A percentile compares a stretch with the other conserved stretches of the same genome.
phyloP scores from a whole-genome alignment of 92 coral and sea anemone species.

The Chrysogorgia sp. region DNA sequence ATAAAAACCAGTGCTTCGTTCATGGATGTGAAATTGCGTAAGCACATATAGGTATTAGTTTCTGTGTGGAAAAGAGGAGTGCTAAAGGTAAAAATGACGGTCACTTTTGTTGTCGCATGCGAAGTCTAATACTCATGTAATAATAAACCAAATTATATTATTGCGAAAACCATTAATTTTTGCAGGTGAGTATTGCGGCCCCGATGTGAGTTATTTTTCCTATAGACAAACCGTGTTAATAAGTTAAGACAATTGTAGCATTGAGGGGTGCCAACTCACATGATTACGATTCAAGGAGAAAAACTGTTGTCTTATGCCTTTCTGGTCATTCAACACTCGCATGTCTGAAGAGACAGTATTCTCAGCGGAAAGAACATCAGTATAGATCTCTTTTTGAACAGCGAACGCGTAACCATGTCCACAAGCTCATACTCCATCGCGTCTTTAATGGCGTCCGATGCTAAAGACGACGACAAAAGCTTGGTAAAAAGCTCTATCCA shows the following conservation, averaged over 20 bases:
- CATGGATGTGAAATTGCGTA: no score
- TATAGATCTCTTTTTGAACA: background rate
- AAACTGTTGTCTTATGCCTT: background rate
- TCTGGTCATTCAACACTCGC: background rate
- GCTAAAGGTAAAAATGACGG: background rate
- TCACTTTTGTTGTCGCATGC: background rate
- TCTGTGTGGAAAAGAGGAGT: no score
- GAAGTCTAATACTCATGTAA: background rate
- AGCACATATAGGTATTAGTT: no score
- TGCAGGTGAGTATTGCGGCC: constrained; percentile 12
- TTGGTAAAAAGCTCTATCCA: background rate
- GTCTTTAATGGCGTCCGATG: constrained; percentile 42
- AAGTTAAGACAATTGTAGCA: constrained; percentile 34
- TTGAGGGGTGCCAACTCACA: constrained; percentile 42
- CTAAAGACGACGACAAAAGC: background rate
- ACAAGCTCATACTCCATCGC: constrained; percentile 37
- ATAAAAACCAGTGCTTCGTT: background rate
- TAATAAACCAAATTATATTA: background rate
- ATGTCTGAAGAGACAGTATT: background rate
- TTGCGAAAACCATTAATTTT: constrained; percentile 23
- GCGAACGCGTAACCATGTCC: background rate
- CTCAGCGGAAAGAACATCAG: background rate
- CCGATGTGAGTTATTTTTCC: constrained; percentile 22
- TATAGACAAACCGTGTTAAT: constrained; percentile 30
- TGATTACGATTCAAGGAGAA: constrained; percentile 2